Percentiles rank a stretch among this genome's conserved stretches.
Evolutionary conservation across 2,797 vertebrate species (phyloP).

Genomic region (Sebastolobus altivelis): DNA sequence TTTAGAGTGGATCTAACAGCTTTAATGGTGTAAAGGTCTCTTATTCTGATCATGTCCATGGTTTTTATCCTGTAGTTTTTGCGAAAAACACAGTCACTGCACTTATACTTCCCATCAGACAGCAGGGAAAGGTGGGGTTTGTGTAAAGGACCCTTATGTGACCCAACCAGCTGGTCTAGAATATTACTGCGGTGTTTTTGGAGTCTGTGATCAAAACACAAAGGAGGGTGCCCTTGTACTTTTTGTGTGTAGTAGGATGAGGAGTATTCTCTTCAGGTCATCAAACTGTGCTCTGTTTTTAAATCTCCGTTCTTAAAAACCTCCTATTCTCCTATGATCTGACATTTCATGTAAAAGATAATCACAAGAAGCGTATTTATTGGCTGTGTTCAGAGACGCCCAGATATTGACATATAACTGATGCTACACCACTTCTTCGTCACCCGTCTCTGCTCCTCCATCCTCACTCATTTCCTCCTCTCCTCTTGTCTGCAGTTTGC

Average conservation of each 20-base stretch:
- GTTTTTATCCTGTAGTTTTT: neutral
- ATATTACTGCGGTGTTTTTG: conserved; percentile 20
- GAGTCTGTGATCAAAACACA: conserved; percentile 16
- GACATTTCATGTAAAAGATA: conserved; percentile 2
- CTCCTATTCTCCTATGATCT: neutral
- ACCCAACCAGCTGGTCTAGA: neutral
- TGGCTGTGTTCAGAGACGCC: conserved; percentile 2
- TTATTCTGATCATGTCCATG: neutral
- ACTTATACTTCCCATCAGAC: neutral
- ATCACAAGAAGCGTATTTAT: neutral
- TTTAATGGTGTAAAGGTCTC: neutral
- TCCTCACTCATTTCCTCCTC: conserved; percentile 45
- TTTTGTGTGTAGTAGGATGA: neutral
- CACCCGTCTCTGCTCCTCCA: conserved; percentile 26
- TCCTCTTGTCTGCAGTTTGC: conserved; percentile 58
- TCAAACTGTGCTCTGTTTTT: neutral
- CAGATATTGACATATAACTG: conserved; percentile 8
- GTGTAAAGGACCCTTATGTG: conserved; percentile 2
- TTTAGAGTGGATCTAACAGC: neutral
- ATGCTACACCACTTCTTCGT: conserved; percentile 21
- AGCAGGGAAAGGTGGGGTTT: neutral
- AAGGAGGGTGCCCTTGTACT: conserved; percentile 4
- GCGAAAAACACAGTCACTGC: neutral
- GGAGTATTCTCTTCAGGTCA: neutral
- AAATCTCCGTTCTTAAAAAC: neutral